Conservation (phyloP, 2,113 vertebrate genomes). For the Nerophis ophidion region DNA sequence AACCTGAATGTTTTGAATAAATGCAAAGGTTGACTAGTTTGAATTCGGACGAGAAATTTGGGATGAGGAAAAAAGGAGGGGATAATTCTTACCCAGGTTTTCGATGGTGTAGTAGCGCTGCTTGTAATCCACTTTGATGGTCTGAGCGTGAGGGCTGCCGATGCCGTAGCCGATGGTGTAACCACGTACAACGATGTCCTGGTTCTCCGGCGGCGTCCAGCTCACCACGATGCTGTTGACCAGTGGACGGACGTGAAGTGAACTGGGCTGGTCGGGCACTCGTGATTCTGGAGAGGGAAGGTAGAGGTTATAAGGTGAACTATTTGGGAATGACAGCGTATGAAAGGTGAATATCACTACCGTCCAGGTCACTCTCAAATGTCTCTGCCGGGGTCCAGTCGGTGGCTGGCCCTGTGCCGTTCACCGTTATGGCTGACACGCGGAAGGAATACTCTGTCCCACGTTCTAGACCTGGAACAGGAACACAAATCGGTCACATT, state of each 20-base stretch:
- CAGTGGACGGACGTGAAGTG: slow-evolving; percentile 88
- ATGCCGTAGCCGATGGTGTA: slow-evolving; percentile 93
- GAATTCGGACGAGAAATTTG: too few species aligned
- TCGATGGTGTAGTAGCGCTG: slow-evolving; percentile 98
- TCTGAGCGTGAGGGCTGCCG: slow-evolving; percentile 93
- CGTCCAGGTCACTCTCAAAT: slow-evolving; percentile 94
- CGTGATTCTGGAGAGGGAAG: slow-evolving; percentile 74
- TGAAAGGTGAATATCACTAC: slow-evolving; percentile 59
- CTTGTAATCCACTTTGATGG: slow-evolving; percentile 95
- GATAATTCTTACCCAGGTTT: slow-evolving; percentile 79
- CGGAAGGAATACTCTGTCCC: slow-evolving; percentile 93
- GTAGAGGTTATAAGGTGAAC: not conserved
- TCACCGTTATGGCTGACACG: slow-evolving; percentile 85
- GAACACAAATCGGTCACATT: not conserved
- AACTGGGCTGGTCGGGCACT: slow-evolving; percentile 93
- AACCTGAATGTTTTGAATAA: too few species aligned
- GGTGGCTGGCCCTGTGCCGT: slow-evolving; percentile 86
- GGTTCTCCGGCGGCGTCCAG: slow-evolving; percentile 97
- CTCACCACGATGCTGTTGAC: slow-evolving; percentile 96
- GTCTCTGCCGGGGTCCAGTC: slow-evolving; percentile 91
- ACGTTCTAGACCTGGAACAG: slow-evolving; percentile 80
- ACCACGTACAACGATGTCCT: slow-evolving; percentile 93
- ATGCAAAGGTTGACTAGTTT: too few species aligned
- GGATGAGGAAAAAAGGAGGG: too few species aligned
- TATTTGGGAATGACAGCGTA: not conserved